Evolutionary conservation across 2,888 invertebrate genomes (phyloP).

Genomic region (Trichogramma evanescens): DNA sequence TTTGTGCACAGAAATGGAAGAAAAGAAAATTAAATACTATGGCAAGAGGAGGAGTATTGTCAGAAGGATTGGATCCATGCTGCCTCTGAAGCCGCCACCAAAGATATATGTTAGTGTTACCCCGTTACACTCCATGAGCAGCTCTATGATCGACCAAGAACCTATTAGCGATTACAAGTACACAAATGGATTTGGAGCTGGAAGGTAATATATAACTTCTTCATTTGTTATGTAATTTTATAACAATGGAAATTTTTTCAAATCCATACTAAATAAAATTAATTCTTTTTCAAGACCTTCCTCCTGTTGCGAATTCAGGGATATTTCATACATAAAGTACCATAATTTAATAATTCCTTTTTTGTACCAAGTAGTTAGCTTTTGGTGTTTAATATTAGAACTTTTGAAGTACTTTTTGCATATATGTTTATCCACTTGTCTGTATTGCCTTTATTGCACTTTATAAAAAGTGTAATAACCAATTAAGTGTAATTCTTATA

Average conservation of each 20-base stretch:
- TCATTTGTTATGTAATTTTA: conserved; percentile 10
- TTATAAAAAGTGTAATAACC: background rate
- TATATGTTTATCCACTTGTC: too few species aligned
- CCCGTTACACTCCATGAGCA: conserved; percentile 45
- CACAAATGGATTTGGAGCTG: conserved; percentile 32
- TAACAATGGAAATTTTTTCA: background rate
- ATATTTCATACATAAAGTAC: conserved; percentile 6
- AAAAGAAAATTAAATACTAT: conserved; percentile 34
- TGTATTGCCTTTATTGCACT: background rate
- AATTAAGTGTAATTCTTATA: too few species aligned
- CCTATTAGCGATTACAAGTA: conserved; percentile 30
- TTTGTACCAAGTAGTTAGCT: background rate
- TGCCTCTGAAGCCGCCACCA: conserved; percentile 43
- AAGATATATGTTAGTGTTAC: conserved; percentile 46
- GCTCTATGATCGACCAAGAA: conserved; percentile 44
- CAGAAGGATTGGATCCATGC: conserved; percentile 41
- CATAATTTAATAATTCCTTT: background rate
- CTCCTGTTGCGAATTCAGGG: conserved; percentile 7
- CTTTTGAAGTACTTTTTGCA: too few species aligned
- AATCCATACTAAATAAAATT: conserved; percentile 3
- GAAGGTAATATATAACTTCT: conserved; percentile 27
- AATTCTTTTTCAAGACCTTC: conserved; percentile 6
- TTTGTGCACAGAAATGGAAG: conserved; percentile 30
- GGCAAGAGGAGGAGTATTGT: conserved; percentile 44
- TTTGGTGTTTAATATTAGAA: background rate